Base-by-base conservation (phyloP, 1,140 invertebrate genomes). In the Penaeus indicus region DNA sequence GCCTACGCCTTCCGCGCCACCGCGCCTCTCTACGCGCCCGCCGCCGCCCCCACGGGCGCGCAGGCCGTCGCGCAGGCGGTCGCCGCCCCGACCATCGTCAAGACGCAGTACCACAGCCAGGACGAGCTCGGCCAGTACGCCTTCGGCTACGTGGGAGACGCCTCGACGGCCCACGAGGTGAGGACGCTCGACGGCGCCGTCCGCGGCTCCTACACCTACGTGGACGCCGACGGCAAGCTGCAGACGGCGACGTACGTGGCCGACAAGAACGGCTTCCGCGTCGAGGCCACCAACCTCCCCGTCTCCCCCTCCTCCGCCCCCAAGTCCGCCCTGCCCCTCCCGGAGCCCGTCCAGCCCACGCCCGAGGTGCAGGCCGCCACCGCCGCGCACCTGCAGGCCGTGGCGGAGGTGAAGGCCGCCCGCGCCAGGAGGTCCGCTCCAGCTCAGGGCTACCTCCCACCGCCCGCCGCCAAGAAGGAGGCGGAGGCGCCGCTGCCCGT, bases 101-200 rank as follows among this genome's bases (percentile, higher is more conserved):
- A 90, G 78, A 90, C 91, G 18, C 90, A 90, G 77, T 91, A 90
- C 80, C 90, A 91, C 88, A 89, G 87, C 60, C 91, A 91, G 81
- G 91, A 91, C 72, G 78, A 90, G 84, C 88, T 91, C 18, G 91
- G 90, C 8, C 90, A 94, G 90, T 94, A 94, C 90, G 93, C 93
- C 88, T 96, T 95, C 92, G 95, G 95, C 42, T 96, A 96, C 78
- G 86, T 86, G 27, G 90, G 87, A 54, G 84, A 86, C 63, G 86
- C 86, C 22, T 90, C 90, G 0, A 81, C 88, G 18, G 90, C 91
- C 82, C 90, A 87, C 80, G 91, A 91, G 84, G 84, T 88, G 25
- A 84, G 91, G 25, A 91, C 89, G 61, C 32, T 85, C 63, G 88
- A 91, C 62, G 91, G 91, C 27, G 90, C 84, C 77, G 88, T 91